Evolutionary conservation across 2,888 invertebrate species (phyloP).

Genomic region (Coenonympha glycerion): DNA sequence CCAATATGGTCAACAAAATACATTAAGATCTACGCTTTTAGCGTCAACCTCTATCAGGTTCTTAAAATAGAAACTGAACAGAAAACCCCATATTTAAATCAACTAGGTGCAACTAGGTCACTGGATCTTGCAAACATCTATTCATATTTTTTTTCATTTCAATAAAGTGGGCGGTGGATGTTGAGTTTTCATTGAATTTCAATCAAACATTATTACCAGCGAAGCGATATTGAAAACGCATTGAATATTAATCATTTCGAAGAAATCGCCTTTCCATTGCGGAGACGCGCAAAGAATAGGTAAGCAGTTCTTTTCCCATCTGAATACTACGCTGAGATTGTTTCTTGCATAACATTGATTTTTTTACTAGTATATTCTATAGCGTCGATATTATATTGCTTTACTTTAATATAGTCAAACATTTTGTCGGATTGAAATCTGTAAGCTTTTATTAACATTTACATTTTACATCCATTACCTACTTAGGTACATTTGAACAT

Average conservation of each 20-base stretch:
- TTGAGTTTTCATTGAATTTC: background rate
- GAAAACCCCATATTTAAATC: too few species aligned
- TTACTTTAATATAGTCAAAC: too few species aligned
- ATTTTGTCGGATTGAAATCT: too few species aligned
- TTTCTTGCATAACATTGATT: background rate
- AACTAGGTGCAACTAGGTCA: background rate
- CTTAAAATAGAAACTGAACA: too few species aligned
- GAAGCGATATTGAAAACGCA: constrained; percentile 4
- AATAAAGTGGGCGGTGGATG: background rate
- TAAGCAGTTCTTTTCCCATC: background rate
- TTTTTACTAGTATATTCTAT: too few species aligned
- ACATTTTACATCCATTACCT: too few species aligned
- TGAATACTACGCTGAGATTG: background rate
- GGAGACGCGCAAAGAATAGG: background rate
- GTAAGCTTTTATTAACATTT: too few species aligned
- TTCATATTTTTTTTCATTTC: background rate
- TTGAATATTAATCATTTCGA: constrained; percentile 8
- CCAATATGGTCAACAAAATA: too few species aligned
- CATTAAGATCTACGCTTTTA: too few species aligned
- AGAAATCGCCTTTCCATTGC: background rate
- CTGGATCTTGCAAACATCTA: background rate
- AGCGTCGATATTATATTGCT: too few species aligned
- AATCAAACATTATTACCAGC: constrained; percentile 1
- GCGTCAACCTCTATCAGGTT: too few species aligned
- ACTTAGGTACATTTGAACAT: too few species aligned